Conservation (phyloP, 2,888 invertebrate genomes). For the Drosophila lutescens region DNA sequence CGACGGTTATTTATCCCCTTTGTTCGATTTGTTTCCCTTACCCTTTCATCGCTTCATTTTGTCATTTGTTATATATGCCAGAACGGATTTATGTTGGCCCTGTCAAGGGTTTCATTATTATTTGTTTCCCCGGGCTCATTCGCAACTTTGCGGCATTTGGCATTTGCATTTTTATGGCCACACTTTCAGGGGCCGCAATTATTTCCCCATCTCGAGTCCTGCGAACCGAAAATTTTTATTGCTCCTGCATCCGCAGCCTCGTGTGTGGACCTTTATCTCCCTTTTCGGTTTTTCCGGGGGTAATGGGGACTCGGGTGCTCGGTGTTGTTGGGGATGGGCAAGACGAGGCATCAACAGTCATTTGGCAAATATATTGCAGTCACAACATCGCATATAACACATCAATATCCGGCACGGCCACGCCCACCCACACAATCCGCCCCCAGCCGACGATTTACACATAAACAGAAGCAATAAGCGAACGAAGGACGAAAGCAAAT, state of each 20-base stretch:
- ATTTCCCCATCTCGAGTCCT: slow-evolving; percentile 58
- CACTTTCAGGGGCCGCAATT: slow-evolving; percentile 62
- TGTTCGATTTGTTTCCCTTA: slow-evolving; percentile 22
- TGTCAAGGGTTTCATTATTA: slow-evolving; percentile 29
- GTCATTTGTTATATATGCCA: slow-evolving; percentile 31
- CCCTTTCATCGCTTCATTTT: slow-evolving; percentile 19
- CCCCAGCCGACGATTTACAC: slow-evolving; percentile 29
- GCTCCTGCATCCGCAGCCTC: slow-evolving; percentile 17
- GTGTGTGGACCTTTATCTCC: slow-evolving; percentile 37
- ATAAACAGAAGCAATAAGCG: slow-evolving; percentile 42
- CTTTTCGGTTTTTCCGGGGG: not conserved
- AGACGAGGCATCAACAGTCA: slow-evolving; percentile 47
- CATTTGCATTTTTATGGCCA: slow-evolving; percentile 68
- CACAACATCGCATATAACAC: slow-evolving; percentile 51
- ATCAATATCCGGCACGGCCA: slow-evolving; percentile 47
- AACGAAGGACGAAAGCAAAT: slow-evolving; percentile 50
- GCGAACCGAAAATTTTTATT: slow-evolving; percentile 42
- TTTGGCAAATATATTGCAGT: slow-evolving; percentile 56
- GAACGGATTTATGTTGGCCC: slow-evolving; percentile 39
- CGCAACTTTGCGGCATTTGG: slow-evolving; percentile 47
- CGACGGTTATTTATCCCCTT: not conserved
- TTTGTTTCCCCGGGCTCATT: slow-evolving; percentile 32
- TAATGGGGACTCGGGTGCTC: not conserved
- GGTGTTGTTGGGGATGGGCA: not conserved
- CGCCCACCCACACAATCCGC: slow-evolving; percentile 26